These are phyloP conservation scores for Oreortyx pictus DNA, from an alignment of 2,797 vertebrate species.

Conservation along the genomic window DNA sequence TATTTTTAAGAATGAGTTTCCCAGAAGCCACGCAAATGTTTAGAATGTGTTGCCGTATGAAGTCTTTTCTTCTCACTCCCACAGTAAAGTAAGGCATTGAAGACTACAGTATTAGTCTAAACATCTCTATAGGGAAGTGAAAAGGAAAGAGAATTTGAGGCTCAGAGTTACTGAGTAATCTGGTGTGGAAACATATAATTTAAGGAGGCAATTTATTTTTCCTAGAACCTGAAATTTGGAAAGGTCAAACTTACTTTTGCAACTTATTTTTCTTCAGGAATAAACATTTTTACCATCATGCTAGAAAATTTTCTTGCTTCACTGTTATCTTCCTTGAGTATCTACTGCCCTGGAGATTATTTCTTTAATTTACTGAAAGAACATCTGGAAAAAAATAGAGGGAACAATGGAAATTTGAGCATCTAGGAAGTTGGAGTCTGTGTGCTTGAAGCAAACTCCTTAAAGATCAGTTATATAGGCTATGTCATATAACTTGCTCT, in stretches of 20 bases:
- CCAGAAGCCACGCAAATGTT: neutral
- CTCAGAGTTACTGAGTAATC: conserved; percentile 20
- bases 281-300: conserved; percentile 6
- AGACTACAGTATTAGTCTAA: neutral
- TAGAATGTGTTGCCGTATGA: neutral
- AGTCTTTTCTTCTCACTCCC: neutral
- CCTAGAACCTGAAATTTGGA: conserved; percentile 29
- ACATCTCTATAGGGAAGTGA: neutral
- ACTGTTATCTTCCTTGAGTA: conserved; percentile 21
- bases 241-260: conserved; percentile 49
- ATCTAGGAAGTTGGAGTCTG: neutral
- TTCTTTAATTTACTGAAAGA: conserved; percentile 40
- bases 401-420: conserved; percentile 14
- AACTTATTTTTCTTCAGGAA: conserved; percentile 38
- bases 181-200: neutral
- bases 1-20: neutral
- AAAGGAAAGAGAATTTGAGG: neutral
- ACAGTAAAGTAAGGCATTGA: neutral
- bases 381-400: neutral
- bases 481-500: neutral
- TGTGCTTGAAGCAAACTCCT: conserved; percentile 2
- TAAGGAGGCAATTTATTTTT: neutral
- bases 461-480: neutral
- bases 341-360: conserved; percentile 16
- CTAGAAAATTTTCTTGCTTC: conserved; percentile 17